These are phyloP conservation scores for Auanema freiburgensis DNA, from an alignment of 2,888 invertebrate genomes.

Conservation along the genomic window DNA sequence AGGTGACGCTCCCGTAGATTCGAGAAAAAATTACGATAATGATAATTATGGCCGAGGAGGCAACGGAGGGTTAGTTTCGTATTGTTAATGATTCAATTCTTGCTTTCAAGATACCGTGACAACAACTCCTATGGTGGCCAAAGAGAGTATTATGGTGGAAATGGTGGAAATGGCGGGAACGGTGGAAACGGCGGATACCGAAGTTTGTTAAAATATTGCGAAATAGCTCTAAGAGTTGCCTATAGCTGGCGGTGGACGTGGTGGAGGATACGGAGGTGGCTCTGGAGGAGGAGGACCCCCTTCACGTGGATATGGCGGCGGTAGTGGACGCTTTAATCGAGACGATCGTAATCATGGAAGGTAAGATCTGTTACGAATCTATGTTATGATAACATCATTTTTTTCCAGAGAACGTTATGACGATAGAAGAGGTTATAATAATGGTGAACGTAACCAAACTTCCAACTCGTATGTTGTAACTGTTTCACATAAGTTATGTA, in stretches of 20 bases:
- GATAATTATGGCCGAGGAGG: constrained; percentile 24
- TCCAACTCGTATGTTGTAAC: not conserved
- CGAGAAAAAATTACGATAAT: constrained; percentile 9
- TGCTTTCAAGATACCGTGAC: constrained; percentile 17
- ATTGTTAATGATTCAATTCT: not conserved
- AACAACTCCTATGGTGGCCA: constrained; percentile 15
- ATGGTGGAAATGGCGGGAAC: constrained; percentile 24
- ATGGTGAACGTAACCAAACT: constrained; percentile 5
- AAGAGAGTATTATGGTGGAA: constrained; percentile 16
- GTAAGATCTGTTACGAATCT: no score
- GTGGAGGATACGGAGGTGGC: constrained; percentile 21
- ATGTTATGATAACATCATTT: no score
- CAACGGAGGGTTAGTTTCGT: constrained; percentile 11
- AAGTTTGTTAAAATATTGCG: no score
- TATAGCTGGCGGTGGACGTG: constrained; percentile 22
- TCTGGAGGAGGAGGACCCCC: constrained; percentile 14
- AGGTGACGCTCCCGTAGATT: constrained; percentile 16
- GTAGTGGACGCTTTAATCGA: constrained; percentile 21
- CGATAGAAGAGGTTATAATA: no score
- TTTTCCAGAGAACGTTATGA: not conserved
- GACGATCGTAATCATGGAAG: constrained; percentile 9
- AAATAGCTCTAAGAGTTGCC: no score
- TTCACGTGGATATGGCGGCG: constrained; percentile 17
- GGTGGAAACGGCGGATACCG: constrained; percentile 25
- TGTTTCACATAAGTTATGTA: not conserved